phyloP scores from a whole-genome alignment of 2,113 vertebrate genomes.

The Acanthochromis polyacanthus region DNA sequence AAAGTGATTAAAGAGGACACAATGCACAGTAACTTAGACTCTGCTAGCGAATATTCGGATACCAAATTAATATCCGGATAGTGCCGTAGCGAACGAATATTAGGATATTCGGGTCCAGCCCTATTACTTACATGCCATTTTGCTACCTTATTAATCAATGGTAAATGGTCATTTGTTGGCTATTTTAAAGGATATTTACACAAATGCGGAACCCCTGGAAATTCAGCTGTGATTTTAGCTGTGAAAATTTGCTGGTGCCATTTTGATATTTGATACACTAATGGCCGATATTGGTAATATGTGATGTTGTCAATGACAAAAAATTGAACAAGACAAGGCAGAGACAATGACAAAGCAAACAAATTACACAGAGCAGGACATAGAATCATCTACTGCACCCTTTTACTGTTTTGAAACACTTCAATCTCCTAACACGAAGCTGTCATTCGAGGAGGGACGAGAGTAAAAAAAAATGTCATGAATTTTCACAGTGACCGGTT shows the following conservation, averaged over 20 bases:
- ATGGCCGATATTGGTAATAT: neutral
- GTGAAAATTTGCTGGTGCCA: neutral
- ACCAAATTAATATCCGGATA: too few relatives aligned
- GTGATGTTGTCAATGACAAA: slow-evolving; percentile 9
- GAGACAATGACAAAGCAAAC: slow-evolving; percentile 29
- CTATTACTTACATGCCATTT: too few relatives aligned
- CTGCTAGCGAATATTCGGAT: too few relatives aligned
- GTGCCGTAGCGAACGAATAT: too few relatives aligned
- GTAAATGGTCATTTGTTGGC: too few relatives aligned
- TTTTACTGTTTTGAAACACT: slow-evolving; percentile 40
- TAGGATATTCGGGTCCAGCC: too few relatives aligned
- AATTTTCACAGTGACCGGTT: slow-evolving; percentile 34
- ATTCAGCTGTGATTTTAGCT: neutral
- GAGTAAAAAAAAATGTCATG: slow-evolving; percentile 41
- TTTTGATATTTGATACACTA: neutral
- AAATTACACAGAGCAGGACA: slow-evolving; percentile 48
- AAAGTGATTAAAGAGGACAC: neutral
- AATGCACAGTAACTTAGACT: neutral
- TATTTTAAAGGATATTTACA: too few relatives aligned
- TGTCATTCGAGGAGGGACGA: slow-evolving; percentile 19
- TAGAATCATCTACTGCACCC: slow-evolving; percentile 54
- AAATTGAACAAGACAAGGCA: slow-evolving; percentile 13
- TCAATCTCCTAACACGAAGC: slow-evolving; percentile 36
- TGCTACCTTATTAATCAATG: too few relatives aligned
- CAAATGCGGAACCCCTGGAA: too few relatives aligned